Evolutionary conservation across 2,888 invertebrate genomes (phyloP).

Genomic region (Eurois occulta): DNA sequence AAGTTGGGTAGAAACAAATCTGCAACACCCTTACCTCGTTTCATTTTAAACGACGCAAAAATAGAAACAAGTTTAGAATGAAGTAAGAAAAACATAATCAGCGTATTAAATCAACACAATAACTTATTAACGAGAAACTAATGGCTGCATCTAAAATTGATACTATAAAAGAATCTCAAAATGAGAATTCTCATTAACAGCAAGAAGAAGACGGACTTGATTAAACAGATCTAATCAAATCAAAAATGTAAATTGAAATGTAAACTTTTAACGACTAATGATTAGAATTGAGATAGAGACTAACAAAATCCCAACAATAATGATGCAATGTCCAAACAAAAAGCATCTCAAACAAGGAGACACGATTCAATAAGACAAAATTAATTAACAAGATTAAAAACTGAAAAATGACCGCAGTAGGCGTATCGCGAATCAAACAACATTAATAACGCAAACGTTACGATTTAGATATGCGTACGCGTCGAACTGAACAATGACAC

Average conservation of each 20-base stretch:
- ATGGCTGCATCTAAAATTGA: constrained; percentile 27
- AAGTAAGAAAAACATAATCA: constrained; percentile 37
- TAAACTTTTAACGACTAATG: constrained; percentile 6
- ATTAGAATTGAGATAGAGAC: not conserved
- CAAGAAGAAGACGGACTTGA: constrained; percentile 24
- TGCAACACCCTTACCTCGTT: constrained; percentile 64
- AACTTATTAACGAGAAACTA: constrained; percentile 38
- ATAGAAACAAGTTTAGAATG: constrained; percentile 55
- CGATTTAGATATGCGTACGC: constrained; percentile 65
- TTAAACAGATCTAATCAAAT: constrained; percentile 28
- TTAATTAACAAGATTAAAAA: constrained; percentile 59
- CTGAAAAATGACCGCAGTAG: constrained; percentile 53
- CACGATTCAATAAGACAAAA: constrained; percentile 38
- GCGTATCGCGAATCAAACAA: constrained; percentile 54
- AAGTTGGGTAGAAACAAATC: constrained; percentile 67
- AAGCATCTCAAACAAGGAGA: constrained; percentile 20
- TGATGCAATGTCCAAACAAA: constrained; percentile 14
- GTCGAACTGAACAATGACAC: constrained; percentile 69
- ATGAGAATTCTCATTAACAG: constrained; percentile 29
- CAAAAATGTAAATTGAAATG: constrained; percentile 26
- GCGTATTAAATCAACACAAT: constrained; percentile 47
- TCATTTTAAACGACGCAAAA: constrained; percentile 1
- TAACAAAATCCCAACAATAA: not conserved
- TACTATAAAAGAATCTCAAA: constrained; percentile 20
- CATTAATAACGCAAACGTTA: constrained; percentile 59